phyloP scores from a whole-genome alignment of 37 sponge, comb jelly and placozoan species.

The Eunapius fragilis region DNA sequence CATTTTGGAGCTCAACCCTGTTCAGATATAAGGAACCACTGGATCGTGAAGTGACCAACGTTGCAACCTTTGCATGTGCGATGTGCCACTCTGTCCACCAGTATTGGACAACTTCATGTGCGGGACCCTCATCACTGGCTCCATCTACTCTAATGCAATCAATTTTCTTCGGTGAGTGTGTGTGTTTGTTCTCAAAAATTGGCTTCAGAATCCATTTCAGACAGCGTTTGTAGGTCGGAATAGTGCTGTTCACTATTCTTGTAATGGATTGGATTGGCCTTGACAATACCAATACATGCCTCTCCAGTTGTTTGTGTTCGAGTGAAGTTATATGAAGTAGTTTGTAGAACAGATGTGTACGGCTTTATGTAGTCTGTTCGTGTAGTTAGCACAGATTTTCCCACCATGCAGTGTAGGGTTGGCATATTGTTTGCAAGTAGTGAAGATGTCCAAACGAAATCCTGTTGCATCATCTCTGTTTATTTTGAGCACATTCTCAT shows the following conservation, averaged over 20 bases:
- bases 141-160: conserved; percentile 28
- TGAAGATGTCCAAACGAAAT: conserved; percentile 46
- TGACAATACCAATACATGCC: conserved; percentile 37
- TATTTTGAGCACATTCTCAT: conserved; percentile 21
- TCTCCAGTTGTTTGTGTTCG: conserved; percentile 27
- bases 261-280: conserved; percentile 20
- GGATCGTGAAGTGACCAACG: conserved; percentile 4
- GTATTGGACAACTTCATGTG: conserved; percentile 37
- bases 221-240: conserved; percentile 8
- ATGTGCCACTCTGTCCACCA: conserved; percentile 30
- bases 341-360: conserved; percentile 44
- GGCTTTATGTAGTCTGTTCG: conserved; percentile 57
- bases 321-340: conserved; percentile 51
- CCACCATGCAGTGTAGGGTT: conserved; percentile 35
- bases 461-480: conserved; percentile 70
- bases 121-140: conserved; percentile 33
- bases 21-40: conserved; percentile 13
- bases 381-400: conserved; percentile 19
- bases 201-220: background rate
- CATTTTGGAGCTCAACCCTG: conserved; percentile 16
- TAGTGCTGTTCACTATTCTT: conserved; percentile 14
- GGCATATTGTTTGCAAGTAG: conserved; percentile 33
- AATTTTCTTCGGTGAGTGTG: background rate
- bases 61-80: conserved; percentile 7
- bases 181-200: background rate